phyloP scores from a whole-genome alignment of 1,140 invertebrate species.

The Drosophila tristis region DNA sequence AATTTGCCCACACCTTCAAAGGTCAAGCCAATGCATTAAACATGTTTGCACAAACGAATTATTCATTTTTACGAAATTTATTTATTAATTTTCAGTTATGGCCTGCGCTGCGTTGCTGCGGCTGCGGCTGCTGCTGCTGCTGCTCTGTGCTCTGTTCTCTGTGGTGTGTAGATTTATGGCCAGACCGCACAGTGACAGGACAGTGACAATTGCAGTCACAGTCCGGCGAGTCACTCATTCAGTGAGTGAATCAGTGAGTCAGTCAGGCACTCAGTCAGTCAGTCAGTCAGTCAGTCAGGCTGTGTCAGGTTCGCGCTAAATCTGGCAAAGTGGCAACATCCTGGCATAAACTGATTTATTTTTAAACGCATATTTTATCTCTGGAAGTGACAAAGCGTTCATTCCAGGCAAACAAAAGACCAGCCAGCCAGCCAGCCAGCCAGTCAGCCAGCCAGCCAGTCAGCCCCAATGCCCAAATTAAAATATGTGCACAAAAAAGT shows the following conservation, averaged over 20 bases:
- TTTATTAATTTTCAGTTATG: constrained; percentile 9
- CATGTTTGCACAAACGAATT: neutral
- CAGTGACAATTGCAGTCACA: constrained; percentile 60
- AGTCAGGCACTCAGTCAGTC: constrained; percentile 30
- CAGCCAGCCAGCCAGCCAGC: neutral
- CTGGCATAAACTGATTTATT: constrained; percentile 76
- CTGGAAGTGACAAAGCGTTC: constrained; percentile 61
- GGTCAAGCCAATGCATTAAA: constrained; percentile 46
- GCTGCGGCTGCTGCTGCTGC: neutral
- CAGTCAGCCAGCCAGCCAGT: neutral
- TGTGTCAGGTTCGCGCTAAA: constrained; percentile 35
- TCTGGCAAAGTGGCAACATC: constrained; percentile 50
- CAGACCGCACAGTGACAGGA: constrained; percentile 41
- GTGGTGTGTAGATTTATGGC: constrained; percentile 17
- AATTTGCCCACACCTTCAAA: constrained; percentile 65
- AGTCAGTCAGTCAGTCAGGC: constrained; percentile 12
- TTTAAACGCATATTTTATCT: constrained; percentile 78
- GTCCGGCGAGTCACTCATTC: neutral
- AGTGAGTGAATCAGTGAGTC: constrained; percentile 33
- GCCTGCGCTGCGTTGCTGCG: neutral
- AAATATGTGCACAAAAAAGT: constrained; percentile 55
- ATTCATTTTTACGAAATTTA: constrained; percentile 8
- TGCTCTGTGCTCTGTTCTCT: neutral
- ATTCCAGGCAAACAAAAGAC: constrained; percentile 53
- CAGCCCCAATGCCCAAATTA: constrained; percentile 25